Base-by-base conservation (phyloP, 1,140 invertebrate species). In the Drosophila guanche region DNA sequence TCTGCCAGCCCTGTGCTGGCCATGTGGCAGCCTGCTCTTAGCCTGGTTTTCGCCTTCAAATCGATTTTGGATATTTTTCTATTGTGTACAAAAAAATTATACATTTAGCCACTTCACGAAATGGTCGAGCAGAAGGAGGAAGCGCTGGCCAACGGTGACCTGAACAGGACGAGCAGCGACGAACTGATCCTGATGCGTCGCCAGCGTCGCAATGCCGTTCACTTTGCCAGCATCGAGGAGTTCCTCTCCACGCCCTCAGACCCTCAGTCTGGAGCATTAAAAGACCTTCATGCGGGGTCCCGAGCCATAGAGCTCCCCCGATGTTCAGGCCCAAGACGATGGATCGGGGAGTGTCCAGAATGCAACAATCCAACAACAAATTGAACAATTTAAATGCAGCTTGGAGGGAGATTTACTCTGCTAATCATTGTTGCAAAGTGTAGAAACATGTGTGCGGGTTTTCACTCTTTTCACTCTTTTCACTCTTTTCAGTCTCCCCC, bases 221-320 rank as follows among this genome's bases (percentile, higher is more conserved):
- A 63, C 4, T 78, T 58, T 23, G 22, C 53, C 6, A 45, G 27
- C 0, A 51, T 72, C 14, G 61, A 51, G 0, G 74, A 77, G 3
- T 78, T 78, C n/a, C 40, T 78, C 5, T 7, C 37, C 66, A 0
- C 37, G 33, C 20, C 16, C 16, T 20, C 16, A 1, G 16, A 47
- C 27, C 0, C 27, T 71, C 2, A 71, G 51, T 16, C 27, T 77
- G 29, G 76, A 77, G n/a, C 62, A 43, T 4, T 79, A 79, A 10
- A 22, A 62, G 16, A 50, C 23, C 2, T 54, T 29, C 4, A 58
- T 79, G n/a, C 33, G 16, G 5, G 27, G 33, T 12, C 37, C 20
- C 0, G 22, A 56, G 22, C 4, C 16, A 20, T 20, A 14, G n/a
- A n/a, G 5, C 5, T n/a, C 22, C 10, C 12, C 46, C 16, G 16